phyloP scores from a whole-genome alignment of 2,888 invertebrate species.

The Eupithecia pulchellata region DNA sequence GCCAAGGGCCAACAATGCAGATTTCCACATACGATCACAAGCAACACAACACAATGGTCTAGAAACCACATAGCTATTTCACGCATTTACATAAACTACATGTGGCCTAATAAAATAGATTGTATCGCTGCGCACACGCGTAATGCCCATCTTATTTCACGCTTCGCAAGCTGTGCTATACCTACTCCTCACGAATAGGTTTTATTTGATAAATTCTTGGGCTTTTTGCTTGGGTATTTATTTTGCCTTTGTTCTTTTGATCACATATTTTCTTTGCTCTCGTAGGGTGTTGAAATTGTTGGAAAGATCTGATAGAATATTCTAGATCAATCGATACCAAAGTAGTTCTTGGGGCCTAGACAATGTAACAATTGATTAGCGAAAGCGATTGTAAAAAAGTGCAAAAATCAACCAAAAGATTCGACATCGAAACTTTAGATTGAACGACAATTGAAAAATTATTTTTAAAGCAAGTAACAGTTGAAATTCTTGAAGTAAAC shows the following conservation, averaged over 20 bases:
- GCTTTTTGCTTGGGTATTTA: neutral
- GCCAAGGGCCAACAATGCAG: conserved; percentile 31
- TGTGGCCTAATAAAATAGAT: conserved; percentile 62
- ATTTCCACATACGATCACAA: conserved; percentile 35
- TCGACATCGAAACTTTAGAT: no score
- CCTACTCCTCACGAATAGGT: conserved; percentile 10
- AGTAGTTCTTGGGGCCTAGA: no score
- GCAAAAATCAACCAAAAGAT: no score
- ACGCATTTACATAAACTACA: conserved; percentile 60
- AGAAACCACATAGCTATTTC: conserved; percentile 55
- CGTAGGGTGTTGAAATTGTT: neutral
- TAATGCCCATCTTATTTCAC: conserved; percentile 69
- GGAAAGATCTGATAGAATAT: no score
- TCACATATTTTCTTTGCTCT: neutral
- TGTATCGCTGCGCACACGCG: conserved; percentile 51
- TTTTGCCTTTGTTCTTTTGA: neutral
- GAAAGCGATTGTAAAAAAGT: no score
- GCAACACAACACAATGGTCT: conserved; percentile 39
- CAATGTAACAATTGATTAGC: no score
- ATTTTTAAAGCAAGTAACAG: neutral
- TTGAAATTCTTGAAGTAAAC: conserved; percentile 3
- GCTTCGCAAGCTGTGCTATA: conserved; percentile 48
- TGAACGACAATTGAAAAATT: no score
- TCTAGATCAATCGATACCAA: no score
- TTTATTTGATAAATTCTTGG: conserved; percentile 14